A percentile compares a stretch with the other conserved stretches of the same genome.
These are phyloP conservation scores for Drosophila baimaii DNA, from an alignment of 1,140 invertebrate species.

Conservation along the genomic window DNA sequence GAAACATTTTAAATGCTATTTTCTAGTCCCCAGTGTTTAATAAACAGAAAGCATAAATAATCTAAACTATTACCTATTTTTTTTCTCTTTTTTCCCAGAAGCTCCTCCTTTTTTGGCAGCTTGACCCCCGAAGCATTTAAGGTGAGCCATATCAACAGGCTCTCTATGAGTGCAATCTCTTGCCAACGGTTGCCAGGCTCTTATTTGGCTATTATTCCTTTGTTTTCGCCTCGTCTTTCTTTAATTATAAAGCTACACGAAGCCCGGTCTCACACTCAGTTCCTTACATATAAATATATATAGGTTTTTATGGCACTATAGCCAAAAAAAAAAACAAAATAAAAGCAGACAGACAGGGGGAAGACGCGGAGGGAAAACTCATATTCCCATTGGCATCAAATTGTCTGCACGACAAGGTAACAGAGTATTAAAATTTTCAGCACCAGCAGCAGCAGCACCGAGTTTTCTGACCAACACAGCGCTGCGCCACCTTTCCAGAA, in stretches of 20 bases:
- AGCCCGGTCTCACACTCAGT: conserved; percentile 14
- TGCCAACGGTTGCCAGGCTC: conserved; percentile 64
- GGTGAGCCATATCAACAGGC: conserved; percentile 40
- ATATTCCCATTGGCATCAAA: conserved; percentile 77
- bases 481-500: conserved; percentile 19
- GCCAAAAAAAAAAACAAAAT: conserved; percentile 11
- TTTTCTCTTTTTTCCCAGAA: neutral
- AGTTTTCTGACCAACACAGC: conserved; percentile 60
- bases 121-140: conserved; percentile 34
- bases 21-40: too few species aligned
- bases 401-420: conserved; percentile 78
- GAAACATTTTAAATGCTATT: too few species aligned
- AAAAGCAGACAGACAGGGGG: conserved; percentile 1
- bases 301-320: conserved; percentile 41
- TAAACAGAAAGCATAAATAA: neutral
- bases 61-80: neutral
- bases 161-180: conserved; percentile 35
- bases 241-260: conserved; percentile 73
- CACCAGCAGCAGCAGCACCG: conserved; percentile 53
- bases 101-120: conserved; percentile 1
- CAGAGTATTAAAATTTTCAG: conserved; percentile 80
- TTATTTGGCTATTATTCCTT: conserved; percentile 65
- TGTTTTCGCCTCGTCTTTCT: conserved; percentile 66
- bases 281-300: conserved; percentile 35
- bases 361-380: conserved; percentile 34